Evolutionary conservation across 53 echinoderm and acorn worm genomes (phyloP).

Genomic region (Arbacia lixula): DNA sequence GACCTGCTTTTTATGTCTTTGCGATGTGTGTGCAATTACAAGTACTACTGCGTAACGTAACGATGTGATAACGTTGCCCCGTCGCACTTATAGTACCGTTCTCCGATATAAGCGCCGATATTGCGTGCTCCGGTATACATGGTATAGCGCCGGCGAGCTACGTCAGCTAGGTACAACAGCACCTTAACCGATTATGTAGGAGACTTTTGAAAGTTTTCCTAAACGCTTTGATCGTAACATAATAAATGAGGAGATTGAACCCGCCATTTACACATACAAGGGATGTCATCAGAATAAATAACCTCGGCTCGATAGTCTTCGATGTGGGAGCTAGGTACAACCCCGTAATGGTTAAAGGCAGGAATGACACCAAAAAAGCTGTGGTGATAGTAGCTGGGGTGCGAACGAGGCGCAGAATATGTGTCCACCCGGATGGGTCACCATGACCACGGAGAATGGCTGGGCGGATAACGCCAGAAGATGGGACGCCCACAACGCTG

Average conservation of each 20-base stretch:
- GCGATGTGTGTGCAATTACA: too few relatives aligned
- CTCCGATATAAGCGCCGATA: too few relatives aligned
- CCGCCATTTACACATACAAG: not conserved
- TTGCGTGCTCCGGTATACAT: too few relatives aligned
- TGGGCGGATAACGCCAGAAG: not conserved
- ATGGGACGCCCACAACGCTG: too few relatives aligned
- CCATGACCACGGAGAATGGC: not conserved
- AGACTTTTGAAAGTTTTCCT: not conserved
- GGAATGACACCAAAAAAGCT: conserved; percentile 9
- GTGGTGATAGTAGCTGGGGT: conserved; percentile 2
- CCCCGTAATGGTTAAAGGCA: not conserved
- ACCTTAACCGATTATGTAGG: not conserved
- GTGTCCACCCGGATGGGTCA: not conserved
- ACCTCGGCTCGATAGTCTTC: not conserved
- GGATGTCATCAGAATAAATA: not conserved
- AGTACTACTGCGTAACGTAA: too few relatives aligned
- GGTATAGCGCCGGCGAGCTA: too few relatives aligned
- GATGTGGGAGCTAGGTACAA: not conserved
- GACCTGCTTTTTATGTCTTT: too few relatives aligned
- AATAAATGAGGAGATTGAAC: not conserved
- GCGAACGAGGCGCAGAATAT: not conserved
- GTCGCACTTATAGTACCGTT: too few relatives aligned
- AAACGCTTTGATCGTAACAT: conserved; percentile 2
- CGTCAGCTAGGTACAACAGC: too few relatives aligned
- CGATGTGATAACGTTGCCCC: too few relatives aligned